These are phyloP conservation scores for Lethenteron camtschaticum DNA, from an alignment of 2,113 vertebrate species.

Conservation along the genomic window DNA sequence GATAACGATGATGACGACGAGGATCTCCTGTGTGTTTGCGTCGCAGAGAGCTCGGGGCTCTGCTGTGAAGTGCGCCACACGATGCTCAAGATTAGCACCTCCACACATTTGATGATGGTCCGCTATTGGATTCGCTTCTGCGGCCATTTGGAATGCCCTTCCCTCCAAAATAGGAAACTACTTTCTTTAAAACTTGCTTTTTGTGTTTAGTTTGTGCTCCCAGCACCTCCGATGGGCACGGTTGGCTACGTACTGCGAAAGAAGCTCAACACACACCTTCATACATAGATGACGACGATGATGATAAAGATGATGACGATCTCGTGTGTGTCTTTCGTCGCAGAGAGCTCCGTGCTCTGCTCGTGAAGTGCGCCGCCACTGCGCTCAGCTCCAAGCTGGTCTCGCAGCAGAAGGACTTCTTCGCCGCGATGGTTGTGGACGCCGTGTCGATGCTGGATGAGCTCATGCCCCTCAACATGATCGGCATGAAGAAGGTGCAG, in stretches of 20 bases:
- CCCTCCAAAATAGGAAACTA: too few species aligned
- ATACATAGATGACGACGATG: too few species aligned
- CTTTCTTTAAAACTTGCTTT: too few species aligned
- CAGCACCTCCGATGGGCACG: too few species aligned
- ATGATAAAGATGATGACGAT: neutral
- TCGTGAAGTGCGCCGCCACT: slow-evolving; percentile 75
- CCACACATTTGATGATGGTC: too few species aligned
- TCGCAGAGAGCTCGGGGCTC: slow-evolving; percentile 48
- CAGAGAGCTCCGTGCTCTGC: slow-evolving; percentile 56
- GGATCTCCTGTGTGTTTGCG: neutral
- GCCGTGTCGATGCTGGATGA: slow-evolving; percentile 73
- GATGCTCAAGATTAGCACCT: slow-evolving; percentile 30
- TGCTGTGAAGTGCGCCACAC: slow-evolving; percentile 81
- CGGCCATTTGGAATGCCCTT: too few species aligned
- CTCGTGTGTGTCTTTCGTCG: neutral
- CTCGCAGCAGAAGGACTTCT: slow-evolving; percentile 65
- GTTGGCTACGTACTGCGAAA: too few species aligned
- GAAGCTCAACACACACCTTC: too few species aligned
- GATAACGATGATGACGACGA: too few species aligned
- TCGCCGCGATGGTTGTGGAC: slow-evolving; percentile 83
- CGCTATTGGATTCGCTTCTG: too few species aligned
- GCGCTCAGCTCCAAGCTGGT: slow-evolving; percentile 89
- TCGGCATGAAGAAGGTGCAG: slow-evolving; percentile 92
- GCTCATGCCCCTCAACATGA: slow-evolving; percentile 80
- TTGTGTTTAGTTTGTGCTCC: too few species aligned